These are phyloP conservation scores for Grammomys surdaster DNA, from an alignment of 2,113 vertebrate species.

Conservation along the genomic window DNA sequence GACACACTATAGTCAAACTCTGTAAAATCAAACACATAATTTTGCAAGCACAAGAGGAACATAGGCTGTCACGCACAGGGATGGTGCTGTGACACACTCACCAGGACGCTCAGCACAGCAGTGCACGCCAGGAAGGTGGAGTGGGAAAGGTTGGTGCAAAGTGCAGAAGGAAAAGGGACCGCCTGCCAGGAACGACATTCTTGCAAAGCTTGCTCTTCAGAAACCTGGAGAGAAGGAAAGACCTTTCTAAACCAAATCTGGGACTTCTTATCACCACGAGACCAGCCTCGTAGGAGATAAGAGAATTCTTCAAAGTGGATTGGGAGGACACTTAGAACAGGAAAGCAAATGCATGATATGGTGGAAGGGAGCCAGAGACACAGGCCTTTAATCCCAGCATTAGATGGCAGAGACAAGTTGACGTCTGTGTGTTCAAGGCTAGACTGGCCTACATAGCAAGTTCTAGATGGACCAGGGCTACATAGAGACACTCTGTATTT, in stretches of 20 bases:
- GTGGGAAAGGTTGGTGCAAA: background rate
- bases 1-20: background rate
- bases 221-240: background rate
- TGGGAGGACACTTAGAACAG: background rate
- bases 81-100: background rate
- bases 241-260: background rate
- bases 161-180: background rate
- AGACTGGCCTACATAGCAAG: background rate
- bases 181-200: background rate
- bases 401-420: background rate
- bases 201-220: background rate
- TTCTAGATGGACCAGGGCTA: background rate
- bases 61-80: background rate
- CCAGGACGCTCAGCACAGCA: background rate
- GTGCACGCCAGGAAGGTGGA: background rate
- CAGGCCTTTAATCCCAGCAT: background rate
- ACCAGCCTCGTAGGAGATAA: background rate
- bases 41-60: background rate
- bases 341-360: background rate
- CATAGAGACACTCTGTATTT: background rate
- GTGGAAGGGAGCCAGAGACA: background rate
- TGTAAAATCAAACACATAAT: background rate
- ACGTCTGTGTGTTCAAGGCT: background rate
- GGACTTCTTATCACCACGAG: background rate
- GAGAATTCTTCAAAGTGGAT: background rate